Percentiles rank a stretch among this genome's conserved stretches.
These are phyloP conservation scores for Acrocephalus kingi DNA, from an alignment of 2,113 vertebrate species.

Conservation along the genomic window DNA sequence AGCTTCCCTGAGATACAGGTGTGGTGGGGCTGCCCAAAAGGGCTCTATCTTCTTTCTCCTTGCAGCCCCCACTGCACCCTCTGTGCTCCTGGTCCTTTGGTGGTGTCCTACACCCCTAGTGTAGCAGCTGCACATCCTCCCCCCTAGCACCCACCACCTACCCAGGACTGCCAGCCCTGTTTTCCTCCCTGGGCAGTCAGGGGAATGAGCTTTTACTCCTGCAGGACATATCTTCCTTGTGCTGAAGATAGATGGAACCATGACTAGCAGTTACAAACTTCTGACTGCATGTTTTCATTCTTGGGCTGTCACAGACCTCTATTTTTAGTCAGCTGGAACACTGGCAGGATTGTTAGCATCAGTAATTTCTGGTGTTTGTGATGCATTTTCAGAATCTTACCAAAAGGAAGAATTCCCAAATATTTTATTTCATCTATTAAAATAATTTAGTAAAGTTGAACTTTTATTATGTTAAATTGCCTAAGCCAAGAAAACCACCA, in stretches of 20 bases:
- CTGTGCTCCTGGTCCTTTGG: neutral
- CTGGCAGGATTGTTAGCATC: neutral
- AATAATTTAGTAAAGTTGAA: neutral
- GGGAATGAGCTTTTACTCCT: neutral
- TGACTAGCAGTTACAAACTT: conserved; percentile 22
- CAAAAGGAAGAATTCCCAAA: neutral
- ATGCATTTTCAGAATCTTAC: neutral
- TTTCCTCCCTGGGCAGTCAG: neutral
- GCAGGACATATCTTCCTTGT: neutral
- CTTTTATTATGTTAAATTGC: neutral
- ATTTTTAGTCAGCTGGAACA: conserved; percentile 19
- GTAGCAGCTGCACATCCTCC: neutral
- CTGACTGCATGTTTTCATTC: neutral
- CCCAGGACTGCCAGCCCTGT: fast-evolving
- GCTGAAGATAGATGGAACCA: neutral
- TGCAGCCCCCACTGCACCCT: neutral
- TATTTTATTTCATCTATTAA: neutral
- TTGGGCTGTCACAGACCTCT: neutral
- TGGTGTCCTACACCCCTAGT: neutral
- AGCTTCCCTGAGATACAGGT: neutral
- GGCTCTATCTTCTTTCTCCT: neutral
- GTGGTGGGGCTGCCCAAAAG: neutral
- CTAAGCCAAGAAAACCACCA: neutral
- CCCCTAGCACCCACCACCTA: neutral
- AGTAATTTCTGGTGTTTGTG: neutral